Evolutionary conservation across 2,888 invertebrate species (phyloP), one percentile per base, ranked within the genome.

Genomic region (Ferdinandea cuprea): DNA sequence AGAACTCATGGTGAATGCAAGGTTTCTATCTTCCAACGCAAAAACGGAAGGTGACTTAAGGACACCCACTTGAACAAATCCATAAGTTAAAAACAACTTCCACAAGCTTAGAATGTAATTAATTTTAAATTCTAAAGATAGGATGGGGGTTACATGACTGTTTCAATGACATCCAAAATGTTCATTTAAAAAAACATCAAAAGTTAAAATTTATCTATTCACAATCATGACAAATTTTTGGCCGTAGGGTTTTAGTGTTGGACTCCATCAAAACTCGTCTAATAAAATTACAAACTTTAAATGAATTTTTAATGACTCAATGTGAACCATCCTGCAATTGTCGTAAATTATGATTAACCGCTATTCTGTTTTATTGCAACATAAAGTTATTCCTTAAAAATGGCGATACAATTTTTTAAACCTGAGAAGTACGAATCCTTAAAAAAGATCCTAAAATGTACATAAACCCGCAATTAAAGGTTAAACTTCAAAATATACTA

Each of bases 401-500:
- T 7, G 17, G 11, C 4, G 54, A 32, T 32, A 19, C 13, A 54
- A 56, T 30, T 3, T 21, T 4, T 28, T 13, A 48, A 40, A 50
- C 46, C n/a, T n/a, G n/a, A n/a, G 40, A 58, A 59, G 13, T 40
- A 28, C 13, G 32, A 28, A 40, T 13, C 25, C 28, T 17, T 37
- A 17, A 40, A 69, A 35, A 30, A 42, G 15, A 19, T 11, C 44
- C 15, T 21, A 32, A 54, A 56, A 68, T 28, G n/a, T 5, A 2
- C 37, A 17, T 28, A 28, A 58, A 28, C 17, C 13, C 30, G 48
- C 40, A 69, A 58, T 58, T 48, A 48, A 35, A 42, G 17, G 37
- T 25, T 19, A 9, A 48, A 17, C 17, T n/a, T 28, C 17, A 13
- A 3, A 15, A 17, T 32, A 56, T 44, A 48, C 46, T 35, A 3